Evolutionary conservation across 1,140 invertebrate genomes (phyloP), one percentile per base, ranked within the genome.

Genomic region (Philaenus spumarius): DNA sequence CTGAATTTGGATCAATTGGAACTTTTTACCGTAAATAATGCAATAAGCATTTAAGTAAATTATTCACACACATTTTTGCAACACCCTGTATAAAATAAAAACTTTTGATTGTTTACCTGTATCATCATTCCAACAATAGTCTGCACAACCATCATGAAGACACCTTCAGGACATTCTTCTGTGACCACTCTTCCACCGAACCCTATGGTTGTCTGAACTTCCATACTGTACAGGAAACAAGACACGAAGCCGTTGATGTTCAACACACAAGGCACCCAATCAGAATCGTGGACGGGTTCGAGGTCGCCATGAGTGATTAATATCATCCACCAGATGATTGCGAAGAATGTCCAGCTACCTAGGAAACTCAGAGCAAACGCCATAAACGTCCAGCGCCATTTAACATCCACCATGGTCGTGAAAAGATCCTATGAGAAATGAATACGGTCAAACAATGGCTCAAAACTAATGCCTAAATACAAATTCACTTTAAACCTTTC

Each of bases 111-210:
- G 26, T 9, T 9, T 30, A 81, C 82, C 69, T 84, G 83, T 30
- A 95, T 92, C 81, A 97, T 93, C 0, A 97, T 90, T 14, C 95
- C 97, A 22, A 86, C 84, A 61, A 98, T 95, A 66, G 93, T 97
- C 73, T 99, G 97, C 40, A 98, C 77, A 70, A 94, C 98, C 92
- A 99, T 94, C 45, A 98, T 84, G 65, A 97, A 89, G 60, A 99
- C 90, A 0, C 93, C 95, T 72, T 96, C 91, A 0, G 94, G 91
- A 70, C 97, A 99, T 69, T 97, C 90, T 69, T 96, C 93, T 0
- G 93, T 96, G 0, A 92, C 95, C 57, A 81, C 78, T 19, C 88
- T 73, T 3, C 69, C 77, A 7, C 80, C 80, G 63, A 80, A 82
- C 24, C 90, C 90, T 61, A 95, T 96, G 0, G 90, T 95, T 67